Evolutionary conservation across 2,113 vertebrate genomes (phyloP).

Genomic region (Excalfactoria chinensis): DNA sequence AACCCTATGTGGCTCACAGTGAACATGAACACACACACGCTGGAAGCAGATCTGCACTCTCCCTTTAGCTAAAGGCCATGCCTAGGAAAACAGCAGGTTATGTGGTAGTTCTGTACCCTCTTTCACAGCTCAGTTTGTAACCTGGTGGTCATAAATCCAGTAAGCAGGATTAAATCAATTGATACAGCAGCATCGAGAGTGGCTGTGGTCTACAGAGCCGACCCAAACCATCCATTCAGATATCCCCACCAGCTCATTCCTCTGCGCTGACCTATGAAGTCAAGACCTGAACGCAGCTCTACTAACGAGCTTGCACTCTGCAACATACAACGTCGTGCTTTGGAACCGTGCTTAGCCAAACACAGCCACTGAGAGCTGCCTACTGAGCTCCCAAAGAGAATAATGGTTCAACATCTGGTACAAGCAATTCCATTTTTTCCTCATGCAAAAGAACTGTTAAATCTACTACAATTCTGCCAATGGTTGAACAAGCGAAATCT

Average conservation of each 20-base stretch:
- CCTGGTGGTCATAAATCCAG: not conserved
- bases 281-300: not conserved
- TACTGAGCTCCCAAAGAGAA: not conserved
- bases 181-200: not conserved
- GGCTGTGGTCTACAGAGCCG: not conserved
- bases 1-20: not conserved
- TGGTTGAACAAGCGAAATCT: not conserved
- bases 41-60: not conserved
- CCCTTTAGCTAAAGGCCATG: not conserved
- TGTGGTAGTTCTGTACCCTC: fast-evolving
- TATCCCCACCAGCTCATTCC: not conserved
- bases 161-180: not conserved
- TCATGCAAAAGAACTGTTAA: not conserved
- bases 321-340: fast-evolving
- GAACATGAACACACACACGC: not conserved
- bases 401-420: not conserved
- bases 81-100: not conserved
- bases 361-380: fast-evolving
- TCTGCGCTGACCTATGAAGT: not conserved
- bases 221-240: not conserved
- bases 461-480: not conserved
- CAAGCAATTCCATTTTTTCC: not conserved
- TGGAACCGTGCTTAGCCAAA: not conserved
- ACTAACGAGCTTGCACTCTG: fast-evolving
- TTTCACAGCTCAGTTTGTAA: not conserved